A percentile compares a stretch with the other conserved stretches of the same genome.
phyloP scores from a whole-genome alignment of 2,113 vertebrate genomes.

The Manacus vitellinus region DNA sequence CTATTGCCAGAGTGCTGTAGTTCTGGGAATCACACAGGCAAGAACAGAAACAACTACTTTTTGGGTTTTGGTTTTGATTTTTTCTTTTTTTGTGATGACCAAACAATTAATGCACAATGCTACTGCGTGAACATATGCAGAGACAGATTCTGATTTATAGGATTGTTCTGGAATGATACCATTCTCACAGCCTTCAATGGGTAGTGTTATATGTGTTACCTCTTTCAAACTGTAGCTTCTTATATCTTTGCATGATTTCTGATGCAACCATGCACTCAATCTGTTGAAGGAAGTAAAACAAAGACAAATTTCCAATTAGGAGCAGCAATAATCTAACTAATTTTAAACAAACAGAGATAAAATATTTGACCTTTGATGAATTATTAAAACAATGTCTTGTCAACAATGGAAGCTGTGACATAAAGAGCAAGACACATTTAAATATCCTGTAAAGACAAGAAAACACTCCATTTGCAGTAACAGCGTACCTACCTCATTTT shows the following conservation, averaged over 20 bases:
- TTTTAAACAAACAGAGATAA: neutral
- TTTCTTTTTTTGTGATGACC: neutral
- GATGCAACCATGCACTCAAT: conserved; percentile 96
- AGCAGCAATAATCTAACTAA: neutral
- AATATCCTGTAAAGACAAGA: neutral
- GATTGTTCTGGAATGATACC: neutral
- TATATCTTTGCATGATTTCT: conserved; percentile 96
- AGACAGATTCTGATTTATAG: neutral
- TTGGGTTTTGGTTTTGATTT: neutral
- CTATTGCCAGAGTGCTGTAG: neutral
- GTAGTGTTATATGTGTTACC: conserved; percentile 70
- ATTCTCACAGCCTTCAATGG: neutral
- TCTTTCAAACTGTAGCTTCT: conserved; percentile 96
- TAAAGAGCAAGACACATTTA: neutral
- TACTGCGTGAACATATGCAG: neutral
- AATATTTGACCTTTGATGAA: neutral
- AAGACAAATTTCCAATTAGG: neutral
- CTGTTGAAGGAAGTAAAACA: conserved; percentile 66
- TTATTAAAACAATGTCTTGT: neutral
- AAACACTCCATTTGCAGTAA: neutral
- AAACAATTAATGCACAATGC: neutral
- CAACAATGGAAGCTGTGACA: neutral
- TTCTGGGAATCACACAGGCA: neutral
- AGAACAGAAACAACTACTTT: neutral
- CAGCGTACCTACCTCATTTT: conserved; percentile 92